Evolutionary conservation across 2,113 vertebrate genomes (phyloP).

Genomic region (Prunella fulvescens): DNA sequence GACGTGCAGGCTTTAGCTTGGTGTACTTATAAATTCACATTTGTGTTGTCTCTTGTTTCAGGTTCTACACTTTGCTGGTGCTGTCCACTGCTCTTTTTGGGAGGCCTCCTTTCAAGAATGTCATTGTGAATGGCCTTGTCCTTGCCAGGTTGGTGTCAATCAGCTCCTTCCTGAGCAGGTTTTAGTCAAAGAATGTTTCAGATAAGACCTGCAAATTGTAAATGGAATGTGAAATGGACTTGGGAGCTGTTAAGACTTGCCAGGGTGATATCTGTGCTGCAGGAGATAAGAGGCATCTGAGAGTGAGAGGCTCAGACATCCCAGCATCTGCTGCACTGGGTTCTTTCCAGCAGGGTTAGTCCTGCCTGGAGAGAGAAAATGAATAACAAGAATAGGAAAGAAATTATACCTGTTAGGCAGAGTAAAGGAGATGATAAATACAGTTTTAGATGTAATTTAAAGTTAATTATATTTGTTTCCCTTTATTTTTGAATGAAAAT

Average conservation of each 20-base stretch:
- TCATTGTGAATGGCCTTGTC: slow-evolving; percentile 94
- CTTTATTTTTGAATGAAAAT: not conserved
- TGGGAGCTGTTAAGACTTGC: not conserved
- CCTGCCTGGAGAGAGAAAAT: not conserved
- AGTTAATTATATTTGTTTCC: not conserved
- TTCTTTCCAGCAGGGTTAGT: not conserved
- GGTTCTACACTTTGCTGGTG: slow-evolving; percentile 97
- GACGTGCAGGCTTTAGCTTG: not conserved
- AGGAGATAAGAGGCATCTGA: not conserved
- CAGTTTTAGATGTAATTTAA: not conserved
- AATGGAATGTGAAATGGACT: not conserved
- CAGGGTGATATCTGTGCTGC: not conserved
- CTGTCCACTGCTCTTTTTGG: slow-evolving; percentile 95
- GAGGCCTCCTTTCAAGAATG: slow-evolving; percentile 94
- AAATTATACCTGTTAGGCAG: not conserved
- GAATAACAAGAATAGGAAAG: not conserved
- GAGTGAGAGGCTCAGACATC: not conserved
- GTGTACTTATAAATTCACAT: rapidly evolving
- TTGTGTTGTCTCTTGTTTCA: slow-evolving; percentile 17
- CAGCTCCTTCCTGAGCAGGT: not conserved
- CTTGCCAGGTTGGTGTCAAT: slow-evolving; percentile 84
- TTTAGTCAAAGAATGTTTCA: not conserved
- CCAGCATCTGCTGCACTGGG: not conserved
- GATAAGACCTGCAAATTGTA: not conserved
- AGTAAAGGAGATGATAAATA: not conserved